Conservation (phyloP, 2,113 vertebrate genomes). For the Lophius piscatorius region DNA sequence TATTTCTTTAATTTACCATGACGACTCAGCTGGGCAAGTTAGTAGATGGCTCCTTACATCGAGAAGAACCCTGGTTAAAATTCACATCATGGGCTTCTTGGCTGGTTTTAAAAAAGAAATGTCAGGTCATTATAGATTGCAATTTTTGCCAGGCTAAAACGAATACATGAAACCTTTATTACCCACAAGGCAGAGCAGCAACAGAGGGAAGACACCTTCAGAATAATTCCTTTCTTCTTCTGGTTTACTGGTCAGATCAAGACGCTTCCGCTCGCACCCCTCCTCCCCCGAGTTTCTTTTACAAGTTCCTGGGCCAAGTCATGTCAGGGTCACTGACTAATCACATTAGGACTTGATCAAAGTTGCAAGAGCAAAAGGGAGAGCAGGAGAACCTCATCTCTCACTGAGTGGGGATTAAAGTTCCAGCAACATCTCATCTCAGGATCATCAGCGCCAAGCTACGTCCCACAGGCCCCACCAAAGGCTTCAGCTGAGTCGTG, state of each 20-base stretch:
- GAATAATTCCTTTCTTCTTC: conserved; percentile 77
- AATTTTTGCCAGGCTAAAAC: conserved; percentile 80
- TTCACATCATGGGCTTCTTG: conserved; percentile 78
- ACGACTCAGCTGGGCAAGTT: conserved; percentile 38
- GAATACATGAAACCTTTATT: conserved; percentile 88
- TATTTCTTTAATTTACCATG: conserved; percentile 45
- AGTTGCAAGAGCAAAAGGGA: conserved; percentile 69
- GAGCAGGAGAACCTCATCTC: conserved; percentile 70
- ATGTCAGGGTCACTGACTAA: conserved; percentile 80
- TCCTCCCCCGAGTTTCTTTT: conserved; percentile 38
- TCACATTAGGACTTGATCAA: conserved; percentile 80
- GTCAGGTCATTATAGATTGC: conserved; percentile 84
- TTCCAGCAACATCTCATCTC: conserved; percentile 62
- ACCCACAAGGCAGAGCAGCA: conserved; percentile 78
- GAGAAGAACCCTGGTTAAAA: conserved; percentile 72
- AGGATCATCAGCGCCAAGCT: conserved; percentile 48
- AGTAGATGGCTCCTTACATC: conserved; percentile 56
- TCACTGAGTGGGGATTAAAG: conserved; percentile 75
- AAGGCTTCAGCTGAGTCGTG: conserved; percentile 56
- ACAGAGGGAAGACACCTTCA: conserved; percentile 75
- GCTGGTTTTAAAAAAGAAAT: conserved; percentile 81
- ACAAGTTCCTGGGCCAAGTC: conserved; percentile 73
- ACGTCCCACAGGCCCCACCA: conserved; percentile 50
- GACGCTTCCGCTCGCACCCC: conserved; percentile 2
- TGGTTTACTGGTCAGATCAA: conserved; percentile 75